Evolutionary conservation across 2,888 invertebrate species (phyloP).

Genomic region (Branchipolynoe longqiensis): DNA sequence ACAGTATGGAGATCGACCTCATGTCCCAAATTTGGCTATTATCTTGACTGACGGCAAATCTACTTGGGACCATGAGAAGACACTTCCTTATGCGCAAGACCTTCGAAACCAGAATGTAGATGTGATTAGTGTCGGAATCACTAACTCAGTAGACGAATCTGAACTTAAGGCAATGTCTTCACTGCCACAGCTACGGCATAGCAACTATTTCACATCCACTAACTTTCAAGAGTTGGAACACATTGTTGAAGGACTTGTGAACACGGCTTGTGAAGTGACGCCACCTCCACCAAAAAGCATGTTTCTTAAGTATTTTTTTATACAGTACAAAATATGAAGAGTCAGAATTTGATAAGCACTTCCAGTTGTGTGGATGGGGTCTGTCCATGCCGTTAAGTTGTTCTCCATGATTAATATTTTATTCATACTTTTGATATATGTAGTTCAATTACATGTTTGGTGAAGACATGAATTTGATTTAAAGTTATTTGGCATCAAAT

Average conservation of each 20-base stretch:
- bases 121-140: slow-evolving; percentile 22
- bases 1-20: slow-evolving; percentile 55
- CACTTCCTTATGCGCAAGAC: slow-evolving; percentile 31
- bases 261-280: slow-evolving; percentile 11
- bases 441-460: too few species aligned
- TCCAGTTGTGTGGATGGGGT: too few species aligned
- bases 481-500: neutral
- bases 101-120: neutral
- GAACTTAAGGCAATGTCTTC: slow-evolving; percentile 36
- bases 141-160: slow-evolving; percentile 18
- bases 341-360: too few species aligned
- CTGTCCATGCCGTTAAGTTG: too few species aligned
- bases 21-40: slow-evolving; percentile 56
- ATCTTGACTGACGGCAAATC: slow-evolving; percentile 62
- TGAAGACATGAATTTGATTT: neutral
- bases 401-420: neutral
- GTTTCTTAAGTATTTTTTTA: neutral
- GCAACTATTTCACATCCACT: slow-evolving; percentile 22
- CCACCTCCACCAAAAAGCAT: neutral
- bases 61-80: slow-evolving; percentile 20
- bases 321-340: neutral
- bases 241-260: neutral
- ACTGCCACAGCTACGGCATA: neutral
- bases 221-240: slow-evolving; percentile 11
- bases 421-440: neutral